Conservation (phyloP, 1,140 invertebrate species). For the Goniozus legneri region DNA sequence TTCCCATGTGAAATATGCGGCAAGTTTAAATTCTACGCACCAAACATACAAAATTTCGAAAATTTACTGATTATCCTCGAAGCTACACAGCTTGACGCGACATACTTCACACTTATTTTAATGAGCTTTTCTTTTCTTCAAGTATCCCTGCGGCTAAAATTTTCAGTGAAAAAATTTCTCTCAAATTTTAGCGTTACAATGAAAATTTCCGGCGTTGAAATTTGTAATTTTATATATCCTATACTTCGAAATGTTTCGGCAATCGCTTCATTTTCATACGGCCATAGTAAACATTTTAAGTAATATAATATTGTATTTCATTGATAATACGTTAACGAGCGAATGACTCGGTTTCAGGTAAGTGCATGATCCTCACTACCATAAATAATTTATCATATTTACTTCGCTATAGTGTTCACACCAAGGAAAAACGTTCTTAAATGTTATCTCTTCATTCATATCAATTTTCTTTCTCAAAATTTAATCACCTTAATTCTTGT, state of each 20-base stretch:
- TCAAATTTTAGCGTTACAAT: too few species aligned
- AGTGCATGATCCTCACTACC: slow-evolving; percentile 28
- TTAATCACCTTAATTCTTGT: too few species aligned
- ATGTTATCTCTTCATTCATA: slow-evolving; percentile 34
- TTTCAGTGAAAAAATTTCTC: too few species aligned
- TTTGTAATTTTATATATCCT: too few species aligned
- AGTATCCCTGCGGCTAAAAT: too few species aligned
- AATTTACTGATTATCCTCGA: slow-evolving; percentile 19
- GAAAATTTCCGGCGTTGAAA: too few species aligned
- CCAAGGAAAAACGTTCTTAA: slow-evolving; percentile 49
- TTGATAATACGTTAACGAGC: slow-evolving; percentile 23
- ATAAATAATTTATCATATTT: slow-evolving; percentile 43
- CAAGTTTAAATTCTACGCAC: too few species aligned
- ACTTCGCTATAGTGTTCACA: slow-evolving; percentile 44
- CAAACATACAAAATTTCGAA: slow-evolving; percentile 32
- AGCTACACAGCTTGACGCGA: slow-evolving; percentile 10
- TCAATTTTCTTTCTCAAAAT: slow-evolving; percentile 12
- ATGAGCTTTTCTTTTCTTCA: too few species aligned
- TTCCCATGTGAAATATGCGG: too few species aligned
- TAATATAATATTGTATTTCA: slow-evolving; percentile 21
- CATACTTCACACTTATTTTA: too few species aligned
- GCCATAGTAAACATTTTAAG: background rate
- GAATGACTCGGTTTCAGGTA: slow-evolving; percentile 30
- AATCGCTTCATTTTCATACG: too few species aligned
- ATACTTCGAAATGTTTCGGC: too few species aligned